Evolutionary conservation across 2,888 invertebrate species (phyloP), one percentile per base, ranked within the genome.

Genomic region (Spisula solida): DNA sequence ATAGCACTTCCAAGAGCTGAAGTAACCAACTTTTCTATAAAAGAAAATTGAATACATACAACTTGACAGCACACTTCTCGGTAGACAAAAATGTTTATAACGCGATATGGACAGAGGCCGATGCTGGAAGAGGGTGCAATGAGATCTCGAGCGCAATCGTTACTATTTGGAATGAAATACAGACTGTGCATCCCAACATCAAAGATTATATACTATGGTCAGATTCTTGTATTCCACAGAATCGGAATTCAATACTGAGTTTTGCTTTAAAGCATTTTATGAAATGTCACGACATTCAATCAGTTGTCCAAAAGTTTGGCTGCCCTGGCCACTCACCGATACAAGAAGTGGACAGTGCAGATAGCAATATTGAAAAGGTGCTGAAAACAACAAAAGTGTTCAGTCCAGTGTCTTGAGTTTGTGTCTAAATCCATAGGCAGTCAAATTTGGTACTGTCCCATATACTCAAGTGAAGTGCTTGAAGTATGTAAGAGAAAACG

Each of bases 381-480:
- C 29, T 90, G 41, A 78, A 79, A 48, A 16, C 82, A 16, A 70
- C 80, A 16, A 88, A 90, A 79, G 85, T 89, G 18, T 92, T 75
- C 41, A 91, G 91, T 75, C 91, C 90, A 55, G 78, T 88, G 12
- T 86, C 88, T 20, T 85, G 91, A 31, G 14, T 90, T 4, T 31
- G 86, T 51, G 81, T 66, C 18, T 47, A 88, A n/a, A 78, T 25
- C 34, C 75, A n/a, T 70, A 31, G 1, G 10, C 18, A 16, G 75
- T 90, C 6, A 83, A 84, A 20, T 90, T 85, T 81, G 5, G n/a
- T n/a, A 16, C 25, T 60, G 25, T 92, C 14, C 88, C 90, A 34
- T 89, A 80, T 84, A 89, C 86, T 31, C 89, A 84, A 78, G 86
- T 88, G 2, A 92, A 90, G 60, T 66, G 25, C n/a, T 47, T 90